Percentiles rank a stretch among this genome's conserved stretches.
Conservation (phyloP, 2,797 vertebrate genomes). For the Chelon auratus region DNA sequence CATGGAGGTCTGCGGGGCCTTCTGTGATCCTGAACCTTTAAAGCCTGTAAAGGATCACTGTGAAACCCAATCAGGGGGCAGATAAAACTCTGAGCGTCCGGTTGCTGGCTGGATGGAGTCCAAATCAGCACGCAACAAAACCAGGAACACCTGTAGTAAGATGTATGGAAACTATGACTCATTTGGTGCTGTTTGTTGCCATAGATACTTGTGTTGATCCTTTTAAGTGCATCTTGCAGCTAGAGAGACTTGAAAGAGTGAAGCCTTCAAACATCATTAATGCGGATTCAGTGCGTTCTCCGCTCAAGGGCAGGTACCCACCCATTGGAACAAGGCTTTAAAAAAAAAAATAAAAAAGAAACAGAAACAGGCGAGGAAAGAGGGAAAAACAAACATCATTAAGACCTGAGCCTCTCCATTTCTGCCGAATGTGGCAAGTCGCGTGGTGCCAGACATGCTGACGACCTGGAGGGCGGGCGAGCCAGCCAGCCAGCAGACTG, state of each 20-base stretch:
- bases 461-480: slow-evolving; percentile 52
- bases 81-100: slow-evolving; percentile 53
- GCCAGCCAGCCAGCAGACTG: slow-evolving; percentile 42
- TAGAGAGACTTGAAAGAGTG: slow-evolving; percentile 23
- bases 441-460: slow-evolving; percentile 69
- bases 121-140: slow-evolving; percentile 38
- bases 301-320: slow-evolving; percentile 8
- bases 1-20: slow-evolving; percentile 50
- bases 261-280: slow-evolving; percentile 24
- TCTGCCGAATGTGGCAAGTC: slow-evolving; percentile 59
- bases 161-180: slow-evolving; percentile 71
- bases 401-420: slow-evolving; percentile 46
- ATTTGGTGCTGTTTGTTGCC: slow-evolving; percentile 60
- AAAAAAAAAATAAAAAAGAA: slow-evolving; percentile 35
- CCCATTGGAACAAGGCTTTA: slow-evolving; percentile 13
- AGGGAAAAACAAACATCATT: slow-evolving; percentile 64
- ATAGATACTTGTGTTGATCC: slow-evolving; percentile 62
- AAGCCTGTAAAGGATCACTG: slow-evolving; percentile 39
- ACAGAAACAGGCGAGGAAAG: slow-evolving; percentile 36
- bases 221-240: slow-evolving; percentile 39
- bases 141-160: slow-evolving; percentile 65
- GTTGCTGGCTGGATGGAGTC: slow-evolving; percentile 32
- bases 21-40: slow-evolving; percentile 41
- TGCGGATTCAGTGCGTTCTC: slow-evolving; percentile 1
- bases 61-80: slow-evolving; percentile 49